Conservation (phyloP, 2,888 invertebrate genomes). For the Bombylius major region DNA sequence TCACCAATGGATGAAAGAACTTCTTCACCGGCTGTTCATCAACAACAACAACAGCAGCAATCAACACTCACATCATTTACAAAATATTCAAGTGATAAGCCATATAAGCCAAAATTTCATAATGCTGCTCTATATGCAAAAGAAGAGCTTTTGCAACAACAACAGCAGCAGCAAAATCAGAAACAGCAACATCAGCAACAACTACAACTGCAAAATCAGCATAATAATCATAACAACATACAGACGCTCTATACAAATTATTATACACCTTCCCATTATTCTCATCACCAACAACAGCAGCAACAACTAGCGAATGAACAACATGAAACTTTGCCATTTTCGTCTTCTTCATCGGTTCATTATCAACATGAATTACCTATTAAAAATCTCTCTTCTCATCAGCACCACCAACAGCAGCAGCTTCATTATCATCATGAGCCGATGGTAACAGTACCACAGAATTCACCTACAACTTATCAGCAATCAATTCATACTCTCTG, state of each 20-base stretch:
- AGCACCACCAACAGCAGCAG: too few relatives aligned
- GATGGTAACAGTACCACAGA: too few relatives aligned
- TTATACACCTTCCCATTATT: constrained; percentile 16
- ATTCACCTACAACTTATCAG: too few relatives aligned
- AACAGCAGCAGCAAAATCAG: constrained; percentile 14
- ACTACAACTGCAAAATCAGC: constrained; percentile 10
- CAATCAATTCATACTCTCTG: too few relatives aligned
- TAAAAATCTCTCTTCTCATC: too few relatives aligned
- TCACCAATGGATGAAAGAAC: constrained; percentile 33
- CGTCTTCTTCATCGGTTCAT: too few relatives aligned
- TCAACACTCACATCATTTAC: not conserved
- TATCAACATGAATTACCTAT: too few relatives aligned
- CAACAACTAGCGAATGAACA: constrained; percentile 16
- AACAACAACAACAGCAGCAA: constrained; percentile 1
- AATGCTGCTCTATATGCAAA: constrained; percentile 48
- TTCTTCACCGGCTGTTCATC: constrained; percentile 16
- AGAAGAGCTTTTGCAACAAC: constrained; percentile 27
- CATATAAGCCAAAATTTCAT: constrained; percentile 65
- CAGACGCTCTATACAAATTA: constrained; percentile 17
- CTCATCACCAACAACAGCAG: constrained; percentile 13
- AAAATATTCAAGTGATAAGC: constrained; percentile 37
- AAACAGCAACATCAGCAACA: constrained; percentile 17
- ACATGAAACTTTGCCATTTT: not conserved
- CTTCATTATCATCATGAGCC: too few relatives aligned
- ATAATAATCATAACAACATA: not conserved